Evolutionary conservation across 2,113 vertebrate species (phyloP).

Genomic region (Nothocercus julius): DNA sequence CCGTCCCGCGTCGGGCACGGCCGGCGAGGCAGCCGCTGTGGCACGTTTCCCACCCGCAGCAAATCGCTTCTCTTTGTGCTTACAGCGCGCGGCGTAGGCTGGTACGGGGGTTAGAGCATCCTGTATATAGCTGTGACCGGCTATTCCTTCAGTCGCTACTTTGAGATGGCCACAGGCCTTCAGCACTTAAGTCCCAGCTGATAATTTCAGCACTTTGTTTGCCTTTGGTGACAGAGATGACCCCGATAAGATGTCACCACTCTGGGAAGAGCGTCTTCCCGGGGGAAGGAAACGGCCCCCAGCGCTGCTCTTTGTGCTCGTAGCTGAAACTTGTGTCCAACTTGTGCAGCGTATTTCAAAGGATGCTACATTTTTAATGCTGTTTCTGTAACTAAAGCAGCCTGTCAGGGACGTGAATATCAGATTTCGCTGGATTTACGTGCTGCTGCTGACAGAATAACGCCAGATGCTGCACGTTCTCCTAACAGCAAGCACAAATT

Average conservation of each 20-base stretch:
- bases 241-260: not conserved
- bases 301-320: not conserved
- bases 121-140: not conserved
- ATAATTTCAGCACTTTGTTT: not conserved
- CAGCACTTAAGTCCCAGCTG: not conserved
- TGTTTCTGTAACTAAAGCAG: constrained; percentile 40
- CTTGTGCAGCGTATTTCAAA: not conserved
- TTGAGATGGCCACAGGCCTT: not conserved
- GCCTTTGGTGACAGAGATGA: constrained; percentile 31
- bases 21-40: not conserved
- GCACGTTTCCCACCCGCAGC: not conserved
- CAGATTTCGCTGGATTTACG: not conserved
- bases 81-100: not conserved
- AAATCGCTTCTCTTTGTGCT: not conserved
- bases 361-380: constrained; percentile 40
- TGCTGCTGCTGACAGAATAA: constrained; percentile 33
- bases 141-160: not conserved
- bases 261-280: not conserved
- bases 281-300: not conserved
- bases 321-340: not conserved
- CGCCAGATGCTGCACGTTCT: not conserved
- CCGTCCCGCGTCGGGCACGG: rapidly evolving
- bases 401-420: not conserved
- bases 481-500: not conserved
- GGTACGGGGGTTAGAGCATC: not conserved